Base-by-base conservation (phyloP, 2,888 invertebrate species). In the Drosophila neonasuta region DNA sequence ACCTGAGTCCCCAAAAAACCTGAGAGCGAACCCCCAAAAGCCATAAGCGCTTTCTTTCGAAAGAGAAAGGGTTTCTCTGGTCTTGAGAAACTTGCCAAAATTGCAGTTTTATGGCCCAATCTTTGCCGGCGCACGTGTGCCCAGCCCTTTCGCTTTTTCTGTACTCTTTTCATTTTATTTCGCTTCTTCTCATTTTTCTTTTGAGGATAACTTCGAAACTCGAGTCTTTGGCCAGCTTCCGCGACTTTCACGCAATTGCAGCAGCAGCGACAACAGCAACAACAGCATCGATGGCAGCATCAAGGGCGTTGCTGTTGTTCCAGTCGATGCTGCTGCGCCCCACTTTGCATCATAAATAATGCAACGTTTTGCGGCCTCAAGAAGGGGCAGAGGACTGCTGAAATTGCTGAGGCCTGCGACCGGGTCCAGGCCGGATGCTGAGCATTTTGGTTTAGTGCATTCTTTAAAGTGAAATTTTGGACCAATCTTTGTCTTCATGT, bases 131-230 rank as follows among this genome's bases (percentile, higher is more conserved):
- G 67, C 85, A 82, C 82, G 76, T 78, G 78, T 80, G 76, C 65
- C 74, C 71, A 71, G 83, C 84, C 85, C 81, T 83, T 84, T 84
- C 86, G 83, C 86, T 82, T 82, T 85, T 85, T 79, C 57, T 36
- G 20, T 46, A 57, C 76, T 58, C 30, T 56, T 56, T 41, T 41
- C 24, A 24, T 24, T 41, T 3, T n/a, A 36, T 36, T 32, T 32
- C n/a, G 11, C 36, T 65, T 56, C 34, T 15, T 46, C 8, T 15
- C 39, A 17, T 60, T 39, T 63, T 57, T 55, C 45, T 50, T 58
- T 60, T 63, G 74, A 75, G 81, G 84, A 80, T 83, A 80, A 49
- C 51, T 62, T 65, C 66, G 67, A 67, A 64, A 41, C 44, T 52
- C 36, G 50, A 17, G 48, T 66, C 70, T 68, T 68, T 59, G 68